Evolutionary conservation across 2,797 vertebrate genomes (phyloP).

Genomic region (Ptychobarbus kaznakovi): DNA sequence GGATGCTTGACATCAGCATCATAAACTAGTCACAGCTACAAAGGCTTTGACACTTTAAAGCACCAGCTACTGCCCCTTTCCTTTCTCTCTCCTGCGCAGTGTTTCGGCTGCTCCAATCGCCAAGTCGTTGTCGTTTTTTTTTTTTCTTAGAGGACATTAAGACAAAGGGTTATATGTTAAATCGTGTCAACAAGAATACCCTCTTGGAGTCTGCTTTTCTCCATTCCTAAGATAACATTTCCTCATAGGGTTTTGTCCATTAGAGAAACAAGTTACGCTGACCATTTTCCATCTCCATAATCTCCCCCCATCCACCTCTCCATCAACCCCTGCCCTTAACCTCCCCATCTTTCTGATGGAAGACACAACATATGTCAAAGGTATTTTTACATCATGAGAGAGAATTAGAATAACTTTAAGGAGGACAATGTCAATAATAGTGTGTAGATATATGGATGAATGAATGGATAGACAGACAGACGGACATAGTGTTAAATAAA

Average conservation of each 20-base stretch:
- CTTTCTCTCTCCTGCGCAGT: conserved; percentile 81
- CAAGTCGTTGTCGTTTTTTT: conserved; percentile 79
- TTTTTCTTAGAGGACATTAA: conserved; percentile 68
- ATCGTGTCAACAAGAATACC: conserved; percentile 83
- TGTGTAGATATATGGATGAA: background rate
- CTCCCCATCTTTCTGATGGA: conserved; percentile 12
- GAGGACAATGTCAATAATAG: conserved; percentile 15
- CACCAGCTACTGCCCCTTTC: conserved; percentile 87
- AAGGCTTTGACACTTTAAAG: conserved; percentile 98
- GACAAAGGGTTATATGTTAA: conserved; percentile 86
- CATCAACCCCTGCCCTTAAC: background rate
- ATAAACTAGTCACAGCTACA: conserved; percentile 98
- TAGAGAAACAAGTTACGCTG: conserved; percentile 51
- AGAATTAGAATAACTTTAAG: background rate
- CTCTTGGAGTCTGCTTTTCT: conserved; percentile 76
- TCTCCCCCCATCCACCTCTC: conserved; percentile 21
- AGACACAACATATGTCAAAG: conserved; percentile 5
- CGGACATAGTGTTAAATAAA: background rate
- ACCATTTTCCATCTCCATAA: conserved; percentile 59
- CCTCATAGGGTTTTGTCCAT: conserved; percentile 69
- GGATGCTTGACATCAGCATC: conserved; percentile 98
- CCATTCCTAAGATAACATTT: conserved; percentile 79
- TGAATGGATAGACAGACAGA: background rate
- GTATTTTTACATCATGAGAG: conserved; percentile 19
- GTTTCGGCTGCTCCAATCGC: conserved; percentile 83